A percentile compares a stretch with the other conserved stretches of the same genome.
Evolutionary conservation across 2,113 vertebrate species (phyloP).

Genomic region (Mellivora capensis): DNA sequence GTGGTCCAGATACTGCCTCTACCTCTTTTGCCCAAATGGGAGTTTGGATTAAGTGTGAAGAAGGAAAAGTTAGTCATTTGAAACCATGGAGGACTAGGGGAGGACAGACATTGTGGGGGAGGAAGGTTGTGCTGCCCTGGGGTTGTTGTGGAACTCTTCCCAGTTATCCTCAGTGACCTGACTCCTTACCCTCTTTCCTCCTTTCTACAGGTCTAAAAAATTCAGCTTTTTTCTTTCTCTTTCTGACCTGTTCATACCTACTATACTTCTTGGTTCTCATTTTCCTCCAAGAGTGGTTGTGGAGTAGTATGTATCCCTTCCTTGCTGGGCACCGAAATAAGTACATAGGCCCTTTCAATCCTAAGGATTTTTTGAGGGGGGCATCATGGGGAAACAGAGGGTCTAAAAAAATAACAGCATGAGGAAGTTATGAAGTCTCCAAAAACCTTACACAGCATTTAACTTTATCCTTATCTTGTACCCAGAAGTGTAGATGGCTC

Average conservation of each 20-base stretch:
- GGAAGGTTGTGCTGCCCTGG: not conserved
- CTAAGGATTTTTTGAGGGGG: not conserved
- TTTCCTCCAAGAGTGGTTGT: not conserved
- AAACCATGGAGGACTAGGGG: not conserved
- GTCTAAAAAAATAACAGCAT: not conserved
- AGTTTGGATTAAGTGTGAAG: not conserved
- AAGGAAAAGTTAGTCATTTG: not conserved
- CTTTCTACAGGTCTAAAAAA: not conserved
- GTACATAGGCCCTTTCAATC: not conserved
- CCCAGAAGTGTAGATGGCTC: not conserved
- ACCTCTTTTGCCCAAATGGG: not conserved
- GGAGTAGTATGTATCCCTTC: not conserved
- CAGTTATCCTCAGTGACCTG: not conserved
- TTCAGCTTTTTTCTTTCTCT: not conserved
- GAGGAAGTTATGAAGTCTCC: not conserved
- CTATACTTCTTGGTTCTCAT: slow-evolving; percentile 1
- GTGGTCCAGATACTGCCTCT: not conserved
- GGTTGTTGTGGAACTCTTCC: not conserved
- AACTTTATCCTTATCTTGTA: not conserved
- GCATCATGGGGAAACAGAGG: not conserved
- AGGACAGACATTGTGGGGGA: not conserved
- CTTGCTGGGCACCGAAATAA: not conserved
- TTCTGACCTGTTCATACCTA: not conserved
- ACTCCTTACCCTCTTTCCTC: not conserved
- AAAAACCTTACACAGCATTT: not conserved